Base-by-base conservation (phyloP, 2,797 vertebrate species). In the Scomberomorus guttatus region DNA sequence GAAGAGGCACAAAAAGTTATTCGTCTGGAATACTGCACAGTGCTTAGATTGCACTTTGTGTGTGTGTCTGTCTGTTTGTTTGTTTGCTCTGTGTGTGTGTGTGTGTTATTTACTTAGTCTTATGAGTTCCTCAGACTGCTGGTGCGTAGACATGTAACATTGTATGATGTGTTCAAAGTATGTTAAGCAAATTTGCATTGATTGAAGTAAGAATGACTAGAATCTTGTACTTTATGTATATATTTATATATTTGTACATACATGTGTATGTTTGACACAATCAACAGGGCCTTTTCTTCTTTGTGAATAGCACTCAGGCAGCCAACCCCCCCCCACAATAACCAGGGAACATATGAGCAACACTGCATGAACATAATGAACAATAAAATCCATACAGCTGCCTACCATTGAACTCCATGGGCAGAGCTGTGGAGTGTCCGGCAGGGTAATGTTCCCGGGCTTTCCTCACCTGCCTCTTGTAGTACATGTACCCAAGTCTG, bases 401-500 rank as follows among this genome's bases (percentile, higher is more conserved):
- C 73, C n/a, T 93, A 99, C 98, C 97, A 0, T 94, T 96, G 81
- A 97, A 93, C 80, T 92, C 90, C 83, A 95, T 84, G 5, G 97
- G 94, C 76, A 95, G 96, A 52, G 95, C 80, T 54, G 90, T 83
- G 0, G 98, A 98, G 78, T 99, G 98, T 75, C 97, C 97, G 0
- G 95, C 90, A 0, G 98, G 98, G 72, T 94, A 97, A n/a, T 94
- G 93, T 77, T 98, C 96, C 17, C 97, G 93, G 17, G 98, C 97
- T 92, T 96, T 97, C 87, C 93, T 97, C 93, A 99, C 95, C 75
- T 99, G 98, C 70, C 97, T 95, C 90, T 96, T 97, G 90, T 99
- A 98, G 94, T 97, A 98, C 89, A 99, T 91, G 90, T 98, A 99
- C 44, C 98, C 98, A 0, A 99, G 97, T 83, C 95, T 95, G 37